Evolutionary conservation across 2,888 invertebrate genomes (phyloP).

Genomic region (Cephus rjabovi): DNA sequence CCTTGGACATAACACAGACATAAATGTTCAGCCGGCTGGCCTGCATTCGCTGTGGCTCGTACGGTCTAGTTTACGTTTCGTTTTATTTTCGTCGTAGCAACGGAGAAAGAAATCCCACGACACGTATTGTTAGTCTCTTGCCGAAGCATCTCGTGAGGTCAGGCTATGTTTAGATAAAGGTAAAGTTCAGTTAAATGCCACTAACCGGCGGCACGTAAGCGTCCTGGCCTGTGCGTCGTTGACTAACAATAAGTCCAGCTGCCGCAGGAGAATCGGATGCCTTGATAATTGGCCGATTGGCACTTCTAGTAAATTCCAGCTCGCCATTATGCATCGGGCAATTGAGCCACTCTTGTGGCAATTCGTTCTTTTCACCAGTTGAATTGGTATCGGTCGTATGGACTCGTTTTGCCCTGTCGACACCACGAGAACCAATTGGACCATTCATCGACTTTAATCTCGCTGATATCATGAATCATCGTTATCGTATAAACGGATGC

Average conservation of each 20-base stretch:
- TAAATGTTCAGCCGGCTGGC: neutral
- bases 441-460: conserved; percentile 4
- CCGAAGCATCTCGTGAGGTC: conserved; percentile 3
- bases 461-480: conserved; percentile 4
- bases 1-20: neutral
- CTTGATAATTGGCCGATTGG: neutral
- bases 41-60: neutral
- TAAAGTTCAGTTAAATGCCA: conserved; percentile 20
- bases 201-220: conserved; percentile 20
- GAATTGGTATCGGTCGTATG: neutral
- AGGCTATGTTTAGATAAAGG: conserved; percentile 11
- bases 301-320: neutral
- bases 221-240: neutral
- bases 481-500: conserved; percentile 1
- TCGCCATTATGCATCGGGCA: neutral
- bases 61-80: neutral
- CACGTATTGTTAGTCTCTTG: conserved; percentile 4
- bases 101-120: neutral
- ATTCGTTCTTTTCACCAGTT: neutral
- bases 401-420: neutral
- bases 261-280: neutral
- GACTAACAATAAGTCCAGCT: neutral
- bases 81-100: neutral
- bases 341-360: neutral
- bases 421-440: neutral